Evolutionary conservation across 2,797 vertebrate genomes (phyloP).

Genomic region (Mareca strepera): DNA sequence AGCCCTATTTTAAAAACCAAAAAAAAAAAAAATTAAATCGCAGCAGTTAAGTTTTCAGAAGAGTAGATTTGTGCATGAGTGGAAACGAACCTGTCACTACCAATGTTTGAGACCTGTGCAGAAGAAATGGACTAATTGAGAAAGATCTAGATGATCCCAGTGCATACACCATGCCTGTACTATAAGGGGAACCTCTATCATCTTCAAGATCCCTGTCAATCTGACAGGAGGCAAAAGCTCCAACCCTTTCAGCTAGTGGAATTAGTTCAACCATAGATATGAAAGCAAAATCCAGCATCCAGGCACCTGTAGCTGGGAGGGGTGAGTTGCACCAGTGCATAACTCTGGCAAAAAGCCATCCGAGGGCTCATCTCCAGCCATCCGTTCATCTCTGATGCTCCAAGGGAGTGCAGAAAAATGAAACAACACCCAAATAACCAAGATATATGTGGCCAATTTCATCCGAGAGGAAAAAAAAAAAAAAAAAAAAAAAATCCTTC

Average conservation of each 20-base stretch:
- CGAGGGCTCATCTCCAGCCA: neutral
- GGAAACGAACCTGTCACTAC: neutral
- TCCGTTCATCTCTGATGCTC: neutral
- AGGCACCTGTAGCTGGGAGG: neutral
- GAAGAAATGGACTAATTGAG: neutral
- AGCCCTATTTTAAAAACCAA: conserved; percentile 19
- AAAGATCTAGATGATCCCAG: neutral
- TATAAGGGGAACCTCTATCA: neutral
- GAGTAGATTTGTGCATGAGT: neutral
- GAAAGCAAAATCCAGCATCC: neutral
- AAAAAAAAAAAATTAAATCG: neutral
- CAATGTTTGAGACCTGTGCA: neutral
- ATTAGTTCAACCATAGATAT: neutral
- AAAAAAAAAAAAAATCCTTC: conserved; percentile 29
- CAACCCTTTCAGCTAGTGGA: neutral
- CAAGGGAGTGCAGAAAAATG: conserved; percentile 7
- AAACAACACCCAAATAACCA: conserved; percentile 42
- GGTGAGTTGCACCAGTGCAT: neutral
- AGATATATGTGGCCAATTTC: conserved; percentile 31
- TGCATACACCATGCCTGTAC: neutral
- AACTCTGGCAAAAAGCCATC: neutral
- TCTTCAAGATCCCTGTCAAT: neutral
- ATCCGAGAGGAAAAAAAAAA: conserved; percentile 32
- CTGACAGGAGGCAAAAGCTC: neutral
- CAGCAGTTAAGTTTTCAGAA: neutral